Evolutionary conservation across 2,797 vertebrate species (phyloP).

Genomic region (Malurus leucopterus): DNA sequence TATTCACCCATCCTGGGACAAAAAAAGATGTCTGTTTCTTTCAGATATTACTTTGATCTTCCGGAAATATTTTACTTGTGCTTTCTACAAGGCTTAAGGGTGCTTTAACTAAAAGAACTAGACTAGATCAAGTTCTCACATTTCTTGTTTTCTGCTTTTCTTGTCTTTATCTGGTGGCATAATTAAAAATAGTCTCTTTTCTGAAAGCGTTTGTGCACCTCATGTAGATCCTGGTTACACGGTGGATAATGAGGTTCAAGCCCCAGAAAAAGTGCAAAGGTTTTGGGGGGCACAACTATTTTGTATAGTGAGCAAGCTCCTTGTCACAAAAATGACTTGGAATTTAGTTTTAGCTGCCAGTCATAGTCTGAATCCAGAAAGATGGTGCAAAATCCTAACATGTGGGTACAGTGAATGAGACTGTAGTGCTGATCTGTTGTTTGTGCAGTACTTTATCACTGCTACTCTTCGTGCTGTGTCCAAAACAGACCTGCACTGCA

Average conservation of each 20-base stretch:
- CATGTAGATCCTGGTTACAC: not conserved
- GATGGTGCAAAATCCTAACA: not conserved
- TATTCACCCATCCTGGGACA: not conserved
- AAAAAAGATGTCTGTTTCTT: not conserved
- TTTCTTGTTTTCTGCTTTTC: not conserved
- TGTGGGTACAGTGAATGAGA: not conserved
- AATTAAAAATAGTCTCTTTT: not conserved
- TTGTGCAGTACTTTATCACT: not conserved
- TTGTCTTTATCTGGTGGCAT: not conserved
- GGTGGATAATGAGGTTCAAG: not conserved
- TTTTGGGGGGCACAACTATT: not conserved
- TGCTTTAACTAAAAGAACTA: not conserved
- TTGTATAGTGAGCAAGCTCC: not conserved
- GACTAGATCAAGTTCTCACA: not conserved
- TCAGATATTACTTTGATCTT: not conserved
- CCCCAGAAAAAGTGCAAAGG: not conserved
- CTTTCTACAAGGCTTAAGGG: not conserved
- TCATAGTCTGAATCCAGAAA: not conserved
- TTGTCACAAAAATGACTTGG: not conserved
- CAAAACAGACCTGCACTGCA: slow-evolving; percentile 45
- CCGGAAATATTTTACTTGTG: not conserved
- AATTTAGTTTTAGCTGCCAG: not conserved
- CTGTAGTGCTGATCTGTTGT: not conserved
- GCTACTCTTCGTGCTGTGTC: not conserved
- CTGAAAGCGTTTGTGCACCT: not conserved